phyloP scores from a whole-genome alignment of 2,888 invertebrate species.

The Agrenia bidenticulata region DNA sequence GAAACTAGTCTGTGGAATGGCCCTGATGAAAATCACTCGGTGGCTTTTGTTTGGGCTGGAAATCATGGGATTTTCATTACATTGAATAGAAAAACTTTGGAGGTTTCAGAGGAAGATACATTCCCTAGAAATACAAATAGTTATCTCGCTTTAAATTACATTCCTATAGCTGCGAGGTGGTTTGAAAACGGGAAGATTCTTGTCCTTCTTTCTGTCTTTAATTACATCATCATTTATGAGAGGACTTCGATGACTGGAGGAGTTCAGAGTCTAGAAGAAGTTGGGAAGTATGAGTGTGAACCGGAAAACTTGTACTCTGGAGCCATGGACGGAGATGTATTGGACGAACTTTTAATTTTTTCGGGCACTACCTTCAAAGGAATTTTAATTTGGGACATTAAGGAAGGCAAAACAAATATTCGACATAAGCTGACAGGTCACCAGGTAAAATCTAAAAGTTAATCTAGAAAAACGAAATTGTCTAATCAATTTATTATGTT shows the following conservation, averaged over 20 bases:
- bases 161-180: constrained; percentile 36
- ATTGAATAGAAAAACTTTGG: constrained; percentile 1
- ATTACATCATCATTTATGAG: constrained; percentile 32
- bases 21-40: constrained; percentile 5
- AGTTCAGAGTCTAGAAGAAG: constrained; percentile 8
- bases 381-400: constrained; percentile 33
- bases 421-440: constrained; percentile 31
- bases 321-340: constrained; percentile 16
- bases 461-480: background rate
- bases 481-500: background rate
- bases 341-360: constrained; percentile 25
- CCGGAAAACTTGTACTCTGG: constrained; percentile 34
- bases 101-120: background rate
- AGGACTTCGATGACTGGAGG: background rate
- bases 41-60: constrained; percentile 35
- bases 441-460: constrained; percentile 21
- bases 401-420: constrained; percentile 16
- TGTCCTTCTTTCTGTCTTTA: constrained; percentile 28
- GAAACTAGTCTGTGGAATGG: constrained; percentile 19
- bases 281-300: constrained; percentile 22
- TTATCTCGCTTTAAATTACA: constrained; percentile 20
- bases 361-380: constrained; percentile 36
- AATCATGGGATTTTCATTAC: constrained; percentile 24
- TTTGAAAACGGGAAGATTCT: constrained; percentile 22
- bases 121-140: background rate